phyloP scores from a whole-genome alignment of 2,888 invertebrate genomes.

The Xestia ashworthii region DNA sequence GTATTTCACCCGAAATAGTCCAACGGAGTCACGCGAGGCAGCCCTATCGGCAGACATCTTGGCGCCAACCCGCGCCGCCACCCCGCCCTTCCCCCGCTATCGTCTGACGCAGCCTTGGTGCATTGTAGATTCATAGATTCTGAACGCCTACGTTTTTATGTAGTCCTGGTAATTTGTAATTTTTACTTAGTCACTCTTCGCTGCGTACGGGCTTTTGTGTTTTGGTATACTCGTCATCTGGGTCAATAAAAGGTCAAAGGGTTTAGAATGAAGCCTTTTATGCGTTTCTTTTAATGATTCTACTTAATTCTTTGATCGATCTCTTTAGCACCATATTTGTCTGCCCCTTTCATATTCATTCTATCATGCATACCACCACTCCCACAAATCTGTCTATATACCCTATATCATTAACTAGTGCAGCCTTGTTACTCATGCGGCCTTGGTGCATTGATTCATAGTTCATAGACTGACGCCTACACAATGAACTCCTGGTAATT shows the following conservation, averaged over 20 bases:
- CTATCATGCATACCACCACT: not conserved
- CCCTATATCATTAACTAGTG: not conserved
- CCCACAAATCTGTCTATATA: not conserved
- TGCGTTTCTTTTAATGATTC: not conserved
- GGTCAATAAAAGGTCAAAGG: constrained; percentile 13
- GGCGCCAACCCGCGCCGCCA: constrained; percentile 72
- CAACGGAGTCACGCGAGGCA: constrained; percentile 75
- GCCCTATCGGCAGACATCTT: constrained; percentile 82
- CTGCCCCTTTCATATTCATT: not conserved
- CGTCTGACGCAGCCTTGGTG: constrained; percentile 70
- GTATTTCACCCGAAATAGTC: constrained; percentile 72
- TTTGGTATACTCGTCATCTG: constrained; percentile 10
- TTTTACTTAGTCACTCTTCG: constrained; percentile 50
- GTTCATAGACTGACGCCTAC: constrained; percentile 50
- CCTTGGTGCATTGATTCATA: constrained; percentile 60
- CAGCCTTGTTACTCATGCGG: constrained; percentile 41
- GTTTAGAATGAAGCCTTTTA: not conserved
- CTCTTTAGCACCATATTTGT: not conserved
- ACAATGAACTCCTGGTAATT: constrained; percentile 39
- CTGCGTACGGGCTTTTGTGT: constrained; percentile 22
- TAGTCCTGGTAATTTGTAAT: constrained; percentile 56
- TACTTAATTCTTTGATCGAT: not conserved
- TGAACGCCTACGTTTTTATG: constrained; percentile 64
- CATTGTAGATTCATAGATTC: constrained; percentile 71
- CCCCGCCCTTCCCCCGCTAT: constrained; percentile 54